Evolutionary conservation across 2,113 vertebrate species (phyloP).

Genomic region (Australoheros scitulus): DNA sequence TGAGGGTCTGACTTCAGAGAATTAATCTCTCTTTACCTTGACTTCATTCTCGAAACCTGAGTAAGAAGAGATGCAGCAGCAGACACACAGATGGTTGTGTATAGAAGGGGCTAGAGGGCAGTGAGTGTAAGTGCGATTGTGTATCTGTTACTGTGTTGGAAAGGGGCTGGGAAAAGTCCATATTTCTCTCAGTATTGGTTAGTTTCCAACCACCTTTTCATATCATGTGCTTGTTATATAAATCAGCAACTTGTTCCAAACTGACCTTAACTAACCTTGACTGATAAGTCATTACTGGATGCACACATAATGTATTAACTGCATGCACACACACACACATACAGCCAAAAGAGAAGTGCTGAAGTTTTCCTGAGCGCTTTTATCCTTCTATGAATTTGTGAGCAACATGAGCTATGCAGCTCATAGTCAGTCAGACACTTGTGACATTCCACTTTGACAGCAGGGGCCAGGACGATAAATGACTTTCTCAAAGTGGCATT

Average conservation of each 20-base stretch:
- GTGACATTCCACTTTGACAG: conserved; percentile 68
- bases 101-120: not conserved
- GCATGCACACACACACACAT: not conserved
- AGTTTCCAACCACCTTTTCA: conserved; percentile 4
- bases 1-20: conserved; percentile 18
- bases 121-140: not conserved
- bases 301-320: conserved; percentile 2
- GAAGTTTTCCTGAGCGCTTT: conserved; percentile 26
- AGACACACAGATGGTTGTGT: not conserved
- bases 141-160: conserved; percentile 5
- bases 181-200: not conserved
- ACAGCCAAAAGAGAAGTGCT: not conserved
- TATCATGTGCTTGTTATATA: not conserved
- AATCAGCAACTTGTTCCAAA: conserved; percentile 14
- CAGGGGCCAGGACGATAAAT: conserved; percentile 57
- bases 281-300: conserved; percentile 20
- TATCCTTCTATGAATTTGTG: conserved; percentile 4
- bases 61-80: conserved; percentile 3
- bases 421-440: conserved; percentile 40
- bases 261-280: conserved; percentile 22
- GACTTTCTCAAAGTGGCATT: conserved; percentile 67
- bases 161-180: not conserved
- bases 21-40: conserved; percentile 59
- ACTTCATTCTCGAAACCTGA: conserved; percentile 32
- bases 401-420: conserved; percentile 25